Conservation (phyloP, 2,888 invertebrate species). For the Geotrupes spiniger region DNA sequence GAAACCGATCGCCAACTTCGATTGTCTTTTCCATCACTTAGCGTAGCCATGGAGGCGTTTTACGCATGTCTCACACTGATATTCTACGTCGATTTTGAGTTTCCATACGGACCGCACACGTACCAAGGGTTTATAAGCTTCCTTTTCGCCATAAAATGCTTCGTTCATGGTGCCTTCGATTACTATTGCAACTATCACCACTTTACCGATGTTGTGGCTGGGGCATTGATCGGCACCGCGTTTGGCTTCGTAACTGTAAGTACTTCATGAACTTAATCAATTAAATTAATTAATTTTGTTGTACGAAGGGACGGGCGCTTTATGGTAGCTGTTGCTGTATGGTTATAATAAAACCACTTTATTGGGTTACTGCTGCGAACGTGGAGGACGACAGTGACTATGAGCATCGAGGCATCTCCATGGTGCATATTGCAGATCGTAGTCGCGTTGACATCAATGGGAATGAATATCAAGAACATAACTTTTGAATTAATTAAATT, state of each 20-base stretch:
- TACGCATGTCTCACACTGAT: background rate
- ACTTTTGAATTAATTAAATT: too few relatives aligned
- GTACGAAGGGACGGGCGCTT: too few relatives aligned
- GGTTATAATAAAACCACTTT: too few relatives aligned
- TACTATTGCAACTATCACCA: background rate
- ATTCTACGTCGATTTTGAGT: constrained; percentile 1
- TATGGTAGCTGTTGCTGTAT: too few relatives aligned
- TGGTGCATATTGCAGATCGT: too few relatives aligned
- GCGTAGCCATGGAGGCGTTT: background rate
- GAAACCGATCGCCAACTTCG: background rate
- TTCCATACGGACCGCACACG: background rate
- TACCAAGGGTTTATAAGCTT: background rate
- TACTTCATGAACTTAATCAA: background rate
- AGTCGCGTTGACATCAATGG: too few relatives aligned
- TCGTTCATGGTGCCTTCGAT: background rate
- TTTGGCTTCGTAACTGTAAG: background rate
- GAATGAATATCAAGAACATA: too few relatives aligned
- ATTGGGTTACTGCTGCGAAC: too few relatives aligned
- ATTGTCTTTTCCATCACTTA: background rate
- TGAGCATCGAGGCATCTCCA: too few relatives aligned
- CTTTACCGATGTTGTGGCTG: background rate
- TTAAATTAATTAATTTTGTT: too few relatives aligned
- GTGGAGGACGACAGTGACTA: too few relatives aligned
- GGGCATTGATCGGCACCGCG: background rate
- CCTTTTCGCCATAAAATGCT: background rate